These are phyloP conservation scores for Poicephalus gulielmi DNA, from an alignment of 2,113 vertebrate genomes.

Conservation along the genomic window DNA sequence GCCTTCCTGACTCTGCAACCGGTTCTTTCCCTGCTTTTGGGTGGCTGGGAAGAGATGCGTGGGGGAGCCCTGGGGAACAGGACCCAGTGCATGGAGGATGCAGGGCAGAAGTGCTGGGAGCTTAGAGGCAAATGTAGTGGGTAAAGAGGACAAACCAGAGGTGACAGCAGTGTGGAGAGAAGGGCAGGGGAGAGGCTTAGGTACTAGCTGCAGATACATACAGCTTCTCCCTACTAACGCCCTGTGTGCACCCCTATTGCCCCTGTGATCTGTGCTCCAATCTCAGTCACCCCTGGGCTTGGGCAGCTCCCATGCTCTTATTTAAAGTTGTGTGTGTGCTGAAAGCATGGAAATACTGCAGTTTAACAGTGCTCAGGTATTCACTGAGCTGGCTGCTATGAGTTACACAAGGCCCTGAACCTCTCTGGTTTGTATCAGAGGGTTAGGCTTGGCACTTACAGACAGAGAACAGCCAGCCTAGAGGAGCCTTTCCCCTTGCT, in stretches of 20 bases:
- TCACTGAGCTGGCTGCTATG: not conserved
- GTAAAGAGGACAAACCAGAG: not conserved
- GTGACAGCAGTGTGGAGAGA: not conserved
- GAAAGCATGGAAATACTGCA: not conserved
- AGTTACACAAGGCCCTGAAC: not conserved
- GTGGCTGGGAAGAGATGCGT: accelerated
- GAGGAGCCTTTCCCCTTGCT: not conserved
- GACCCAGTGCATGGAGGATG: accelerated
- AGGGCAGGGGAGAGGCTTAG: not conserved
- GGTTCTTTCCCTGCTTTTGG: not conserved
- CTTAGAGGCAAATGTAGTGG: not conserved
- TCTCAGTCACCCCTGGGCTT: not conserved
- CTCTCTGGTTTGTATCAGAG: not conserved
- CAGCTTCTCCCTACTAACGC: not conserved
- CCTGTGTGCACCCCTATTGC: not conserved
- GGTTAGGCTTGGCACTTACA: not conserved
- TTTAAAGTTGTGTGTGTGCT: not conserved
- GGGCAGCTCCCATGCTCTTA: not conserved
- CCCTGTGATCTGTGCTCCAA: not conserved
- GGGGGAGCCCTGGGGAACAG: not conserved
- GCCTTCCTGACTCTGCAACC: not conserved
- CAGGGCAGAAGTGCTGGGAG: not conserved
- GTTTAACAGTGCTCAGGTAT: accelerated
- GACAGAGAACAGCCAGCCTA: not conserved
- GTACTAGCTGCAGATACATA: not conserved